Percentiles rank a stretch among this genome's conserved stretches.
phyloP scores from a whole-genome alignment of 2,888 invertebrate genomes.

The Venusia cambrica region DNA sequence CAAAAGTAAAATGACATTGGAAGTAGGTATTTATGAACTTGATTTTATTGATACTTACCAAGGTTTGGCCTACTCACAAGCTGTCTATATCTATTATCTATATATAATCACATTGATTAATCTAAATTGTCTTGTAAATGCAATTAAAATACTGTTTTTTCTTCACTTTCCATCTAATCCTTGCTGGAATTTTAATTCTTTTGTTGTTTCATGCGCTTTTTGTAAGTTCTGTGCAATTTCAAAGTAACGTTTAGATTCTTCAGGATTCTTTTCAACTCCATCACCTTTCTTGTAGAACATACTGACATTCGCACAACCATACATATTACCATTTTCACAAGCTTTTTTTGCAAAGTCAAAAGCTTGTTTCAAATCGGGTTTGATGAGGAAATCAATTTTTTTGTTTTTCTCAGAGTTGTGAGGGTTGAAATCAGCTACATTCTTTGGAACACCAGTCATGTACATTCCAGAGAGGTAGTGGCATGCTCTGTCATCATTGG shows the following conservation, averaged over 20 bases:
- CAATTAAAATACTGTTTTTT: slow-evolving; percentile 3
- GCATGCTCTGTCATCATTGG: slow-evolving; percentile 85
- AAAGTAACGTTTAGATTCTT: slow-evolving; percentile 87
- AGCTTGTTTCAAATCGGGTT: slow-evolving; percentile 88
- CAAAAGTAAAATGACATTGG: too few relatives aligned
- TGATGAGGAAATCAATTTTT: slow-evolving; percentile 76
- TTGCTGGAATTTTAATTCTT: slow-evolving; percentile 80
- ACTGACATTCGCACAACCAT: slow-evolving; percentile 94
- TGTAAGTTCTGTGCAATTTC: slow-evolving; percentile 86
- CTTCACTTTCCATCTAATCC: slow-evolving; percentile 47
- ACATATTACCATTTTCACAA: slow-evolving; percentile 92
- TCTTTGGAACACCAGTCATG: slow-evolving; percentile 85
- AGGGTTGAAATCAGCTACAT: slow-evolving; percentile 66
- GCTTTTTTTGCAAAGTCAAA: slow-evolving; percentile 88
- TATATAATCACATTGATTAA: slow-evolving; percentile 4
- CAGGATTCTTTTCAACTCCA: slow-evolving; percentile 87
- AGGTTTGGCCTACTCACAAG: too few relatives aligned
- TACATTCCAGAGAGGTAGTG: slow-evolving; percentile 91
- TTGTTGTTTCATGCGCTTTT: slow-evolving; percentile 81
- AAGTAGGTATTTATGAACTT: too few relatives aligned
- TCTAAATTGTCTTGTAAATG: slow-evolving; percentile 8
- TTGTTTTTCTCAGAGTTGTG: slow-evolving; percentile 61
- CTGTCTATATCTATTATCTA: slow-evolving; percentile 5
- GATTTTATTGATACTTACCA: too few relatives aligned
- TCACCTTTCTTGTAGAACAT: slow-evolving; percentile 93